phyloP scores from a whole-genome alignment of 2,113 vertebrate species.

The Ranitomeya imitator region DNA sequence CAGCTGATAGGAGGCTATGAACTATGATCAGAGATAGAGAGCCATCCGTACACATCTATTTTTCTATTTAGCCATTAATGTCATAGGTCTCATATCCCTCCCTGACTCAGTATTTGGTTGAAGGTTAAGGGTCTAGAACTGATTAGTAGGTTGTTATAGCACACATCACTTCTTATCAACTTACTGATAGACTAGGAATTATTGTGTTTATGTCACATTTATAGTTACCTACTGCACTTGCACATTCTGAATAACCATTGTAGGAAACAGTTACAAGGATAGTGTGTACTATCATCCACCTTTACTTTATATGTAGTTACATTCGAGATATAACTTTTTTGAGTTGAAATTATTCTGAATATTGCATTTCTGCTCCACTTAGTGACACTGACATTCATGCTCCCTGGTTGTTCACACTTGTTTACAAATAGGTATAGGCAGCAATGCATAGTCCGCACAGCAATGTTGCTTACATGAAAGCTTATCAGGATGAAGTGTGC shows the following conservation, averaged over 20 bases:
- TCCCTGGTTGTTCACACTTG: conserved; percentile 73
- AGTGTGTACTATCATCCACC: neutral
- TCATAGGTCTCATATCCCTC: conserved; percentile 71
- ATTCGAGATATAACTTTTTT: conserved; percentile 69
- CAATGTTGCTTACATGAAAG: conserved; percentile 73
- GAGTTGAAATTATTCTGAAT: conserved; percentile 76
- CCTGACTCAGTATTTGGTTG: conserved; percentile 73
- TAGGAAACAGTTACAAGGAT: neutral
- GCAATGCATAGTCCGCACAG: conserved; percentile 70
- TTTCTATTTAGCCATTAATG: conserved; percentile 75
- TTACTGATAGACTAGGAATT: neutral
- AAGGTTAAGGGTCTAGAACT: conserved; percentile 77
- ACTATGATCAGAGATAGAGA: conserved; percentile 79
- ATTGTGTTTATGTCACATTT: neutral
- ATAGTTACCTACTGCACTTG: neutral
- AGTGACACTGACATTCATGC: conserved; percentile 79
- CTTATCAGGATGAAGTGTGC: conserved; percentile 69
- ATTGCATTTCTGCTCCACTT: conserved; percentile 75
- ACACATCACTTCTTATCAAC: neutral
- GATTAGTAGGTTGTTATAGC: conserved; percentile 66
- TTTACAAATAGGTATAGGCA: conserved; percentile 81
- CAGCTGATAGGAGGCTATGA: conserved; percentile 78
- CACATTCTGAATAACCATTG: neutral
- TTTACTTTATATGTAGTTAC: neutral
- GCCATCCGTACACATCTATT: conserved; percentile 82